These are phyloP conservation scores for Argyrosomus regius DNA, from an alignment of 2,797 vertebrate genomes.

Conservation along the genomic window DNA sequence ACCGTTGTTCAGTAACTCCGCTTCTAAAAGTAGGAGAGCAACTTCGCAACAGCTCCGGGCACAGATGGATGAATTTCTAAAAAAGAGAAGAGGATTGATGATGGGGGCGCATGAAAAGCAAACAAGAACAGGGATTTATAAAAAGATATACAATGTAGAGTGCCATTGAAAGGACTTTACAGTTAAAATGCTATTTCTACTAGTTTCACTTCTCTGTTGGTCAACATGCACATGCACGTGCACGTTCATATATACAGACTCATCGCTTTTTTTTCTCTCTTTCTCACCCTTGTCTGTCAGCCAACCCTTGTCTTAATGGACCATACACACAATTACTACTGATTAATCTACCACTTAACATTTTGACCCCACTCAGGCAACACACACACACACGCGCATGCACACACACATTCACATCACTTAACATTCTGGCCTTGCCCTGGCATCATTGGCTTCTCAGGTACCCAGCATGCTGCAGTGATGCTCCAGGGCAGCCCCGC, in stretches of 20 bases:
- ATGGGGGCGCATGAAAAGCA: slow-evolving; percentile 49
- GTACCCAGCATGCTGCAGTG: slow-evolving; percentile 72
- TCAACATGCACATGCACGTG: slow-evolving; percentile 16
- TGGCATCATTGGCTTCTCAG: slow-evolving; percentile 73
- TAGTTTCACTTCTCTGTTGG: slow-evolving; percentile 82
- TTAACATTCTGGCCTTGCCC: slow-evolving; percentile 74
- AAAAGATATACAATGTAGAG: slow-evolving; percentile 63
- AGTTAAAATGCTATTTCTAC: slow-evolving; percentile 75
- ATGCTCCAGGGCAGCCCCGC: slow-evolving; percentile 68
- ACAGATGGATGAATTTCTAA: slow-evolving; percentile 71
- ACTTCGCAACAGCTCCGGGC: slow-evolving; percentile 69
- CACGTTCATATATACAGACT: slow-evolving; percentile 11
- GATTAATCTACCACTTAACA: slow-evolving; percentile 83
- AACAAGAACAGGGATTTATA: slow-evolving; percentile 67
- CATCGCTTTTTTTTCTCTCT: slow-evolving; percentile 7
- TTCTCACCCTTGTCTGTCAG: slow-evolving; percentile 59
- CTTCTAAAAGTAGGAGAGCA: slow-evolving; percentile 78
- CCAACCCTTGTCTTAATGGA: slow-evolving; percentile 74
- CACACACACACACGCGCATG: slow-evolving; percentile 18
- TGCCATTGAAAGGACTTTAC: slow-evolving; percentile 37
- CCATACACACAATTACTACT: slow-evolving; percentile 80
- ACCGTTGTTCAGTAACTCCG: slow-evolving; percentile 73
- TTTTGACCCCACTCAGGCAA: slow-evolving; percentile 69
- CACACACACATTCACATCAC: slow-evolving; percentile 48
- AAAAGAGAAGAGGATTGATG: slow-evolving; percentile 65